Conservation (phyloP, 2,113 vertebrate species). For the Donacobius atricapilla region DNA sequence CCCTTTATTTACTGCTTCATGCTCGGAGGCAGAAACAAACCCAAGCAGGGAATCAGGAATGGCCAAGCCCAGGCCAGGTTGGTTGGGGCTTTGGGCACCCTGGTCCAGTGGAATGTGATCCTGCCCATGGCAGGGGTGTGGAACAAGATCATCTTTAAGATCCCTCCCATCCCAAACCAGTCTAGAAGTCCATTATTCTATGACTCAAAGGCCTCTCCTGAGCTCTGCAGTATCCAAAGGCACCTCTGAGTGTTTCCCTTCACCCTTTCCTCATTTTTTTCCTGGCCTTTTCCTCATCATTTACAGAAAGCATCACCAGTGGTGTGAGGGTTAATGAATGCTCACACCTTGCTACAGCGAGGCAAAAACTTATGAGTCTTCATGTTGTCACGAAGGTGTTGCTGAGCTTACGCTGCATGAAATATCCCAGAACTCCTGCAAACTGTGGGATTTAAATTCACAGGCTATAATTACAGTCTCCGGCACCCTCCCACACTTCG, state of each 20-base stretch:
- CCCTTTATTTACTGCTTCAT: not conserved
- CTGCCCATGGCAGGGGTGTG: not conserved
- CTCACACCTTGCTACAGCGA: not conserved
- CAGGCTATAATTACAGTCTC: slow-evolving; percentile 17
- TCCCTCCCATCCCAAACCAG: not conserved
- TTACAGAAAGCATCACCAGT: not conserved
- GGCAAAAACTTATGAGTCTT: slow-evolving; percentile 15
- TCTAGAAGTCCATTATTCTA: not conserved
- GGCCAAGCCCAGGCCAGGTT: not conserved
- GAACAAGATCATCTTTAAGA: fast-evolving
- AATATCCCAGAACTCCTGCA: slow-evolving; percentile 35
- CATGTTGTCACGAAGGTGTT: slow-evolving; percentile 36
- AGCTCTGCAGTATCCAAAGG: not conserved
- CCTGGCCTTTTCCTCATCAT: not conserved
- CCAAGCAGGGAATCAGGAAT: not conserved
- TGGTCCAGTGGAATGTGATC: not conserved
- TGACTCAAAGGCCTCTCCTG: not conserved
- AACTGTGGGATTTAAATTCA: slow-evolving; percentile 29
- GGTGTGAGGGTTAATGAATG: not conserved
- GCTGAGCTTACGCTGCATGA: slow-evolving; percentile 2
- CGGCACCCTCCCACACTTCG: not conserved
- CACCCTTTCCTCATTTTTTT: not conserved
- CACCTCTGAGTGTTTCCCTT: not conserved
- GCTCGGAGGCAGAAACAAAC: not conserved
- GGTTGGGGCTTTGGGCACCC: not conserved